Percentiles rank a stretch among this genome's conserved stretches.
Evolutionary conservation across 2,888 invertebrate species (phyloP).

Genomic region (Hydraecia micacea): DNA sequence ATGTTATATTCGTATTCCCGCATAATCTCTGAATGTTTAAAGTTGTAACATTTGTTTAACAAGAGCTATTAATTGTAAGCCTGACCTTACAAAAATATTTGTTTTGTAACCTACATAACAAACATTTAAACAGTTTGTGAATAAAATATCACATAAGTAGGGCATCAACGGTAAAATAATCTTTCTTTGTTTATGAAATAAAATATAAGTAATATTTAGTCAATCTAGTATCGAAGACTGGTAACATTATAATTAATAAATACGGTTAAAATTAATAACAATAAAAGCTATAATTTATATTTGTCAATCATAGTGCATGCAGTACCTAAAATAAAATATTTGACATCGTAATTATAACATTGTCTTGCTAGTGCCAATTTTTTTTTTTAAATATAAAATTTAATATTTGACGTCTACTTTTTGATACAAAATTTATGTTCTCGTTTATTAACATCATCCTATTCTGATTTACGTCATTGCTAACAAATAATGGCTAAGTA

Average conservation of each 20-base stretch:
- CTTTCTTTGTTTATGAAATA: conserved; percentile 4
- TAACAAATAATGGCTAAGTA: conserved; percentile 28
- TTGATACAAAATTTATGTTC: neutral
- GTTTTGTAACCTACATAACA: conserved; percentile 37
- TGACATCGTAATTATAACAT: conserved; percentile 1
- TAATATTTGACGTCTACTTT: neutral
- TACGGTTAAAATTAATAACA: neutral
- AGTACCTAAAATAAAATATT: neutral
- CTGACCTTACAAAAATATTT: conserved; percentile 48
- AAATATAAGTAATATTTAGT: neutral
- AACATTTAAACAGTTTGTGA: conserved; percentile 23
- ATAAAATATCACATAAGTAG: conserved; percentile 10
- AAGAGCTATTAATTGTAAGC: conserved; percentile 70
- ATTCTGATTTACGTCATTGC: conserved; percentile 29
- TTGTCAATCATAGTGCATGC: neutral
- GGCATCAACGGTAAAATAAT: conserved; percentile 40
- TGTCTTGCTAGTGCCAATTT: neutral
- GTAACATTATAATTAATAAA: neutral
- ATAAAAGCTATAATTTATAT: conserved; percentile 6
- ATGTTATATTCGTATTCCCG: conserved; percentile 70
- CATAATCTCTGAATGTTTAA: conserved; percentile 80
- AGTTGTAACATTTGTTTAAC: conserved; percentile 67
- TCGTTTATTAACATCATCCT: conserved; percentile 10
- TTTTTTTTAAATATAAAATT: neutral
- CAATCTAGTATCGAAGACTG: neutral